Evolutionary conservation across 2,113 vertebrate genomes (phyloP), one percentile per base, ranked within the genome.

Genomic region (Kryptolebias marmoratus): DNA sequence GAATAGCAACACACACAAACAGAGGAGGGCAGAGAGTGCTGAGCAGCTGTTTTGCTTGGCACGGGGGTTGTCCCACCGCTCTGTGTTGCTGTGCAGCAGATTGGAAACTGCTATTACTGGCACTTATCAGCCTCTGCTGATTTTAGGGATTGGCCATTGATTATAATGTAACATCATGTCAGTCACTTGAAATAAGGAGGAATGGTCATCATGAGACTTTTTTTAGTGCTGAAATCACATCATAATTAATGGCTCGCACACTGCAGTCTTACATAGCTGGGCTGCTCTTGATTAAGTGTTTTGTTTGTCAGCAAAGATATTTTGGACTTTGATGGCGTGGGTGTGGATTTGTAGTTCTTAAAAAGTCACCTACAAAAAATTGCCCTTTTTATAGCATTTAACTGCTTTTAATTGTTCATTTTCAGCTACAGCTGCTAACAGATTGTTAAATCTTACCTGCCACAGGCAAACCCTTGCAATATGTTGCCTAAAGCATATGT

Each of bases 1-100:
- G 64, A 80, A 77, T 49, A 70, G 57, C 32, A 14, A 22, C 61
- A 61, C 65, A 30, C 66, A 12, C 54, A 61, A 68, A 31, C 58
- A 4, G 65, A 28, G n/a, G 32, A 42, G 56, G 73, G 67, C 28
- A 0, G 30, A 82, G 71, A 85, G 66, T 83, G 87, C 84, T 81
- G 84, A 91, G 79, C 81, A 74, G 75, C 83, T 87, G 81, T 78
- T 83, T 85, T 72, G 72, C 54, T 71, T 72, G 77, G 71, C 61
- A 49, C 52, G 18, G 13, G 62, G 54, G 72, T 49, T 2, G 10
- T 53, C 62, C 78, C 55, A 49, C 66, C 0, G 27, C 13, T 59
- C 82, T 68, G 36, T 53, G 71, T 68, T 73, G 84, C 77, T 50
- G 72, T 71, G 79, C 74, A 62, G 78, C 45, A 14, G 61, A 71